Conservation (phyloP, 2,797 vertebrate species). For the Cottoperca gobio region DNA sequence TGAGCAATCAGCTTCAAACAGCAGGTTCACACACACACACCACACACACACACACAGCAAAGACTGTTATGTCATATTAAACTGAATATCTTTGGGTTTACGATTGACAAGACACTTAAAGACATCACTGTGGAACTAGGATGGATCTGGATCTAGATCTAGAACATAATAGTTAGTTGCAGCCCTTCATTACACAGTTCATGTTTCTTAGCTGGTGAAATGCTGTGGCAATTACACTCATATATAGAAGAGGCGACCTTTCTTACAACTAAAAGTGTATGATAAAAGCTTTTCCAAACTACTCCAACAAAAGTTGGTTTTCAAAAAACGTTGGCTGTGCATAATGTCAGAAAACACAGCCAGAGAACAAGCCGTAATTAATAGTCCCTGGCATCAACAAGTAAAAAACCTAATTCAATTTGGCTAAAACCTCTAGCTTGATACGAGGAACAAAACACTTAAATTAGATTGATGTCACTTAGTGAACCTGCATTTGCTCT, state of each 20-base stretch:
- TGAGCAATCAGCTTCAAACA: constrained; percentile 37
- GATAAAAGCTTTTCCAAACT: neutral
- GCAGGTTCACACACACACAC: constrained; percentile 7
- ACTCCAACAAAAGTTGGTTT: neutral
- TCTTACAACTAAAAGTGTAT: neutral
- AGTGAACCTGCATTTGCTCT: constrained; percentile 43
- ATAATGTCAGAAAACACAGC: neutral
- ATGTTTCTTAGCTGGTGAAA: neutral
- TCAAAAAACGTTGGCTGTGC: neutral
- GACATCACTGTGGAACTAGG: no score
- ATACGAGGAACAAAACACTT: constrained; percentile 15
- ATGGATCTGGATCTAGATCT: no score
- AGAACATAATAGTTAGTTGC: no score
- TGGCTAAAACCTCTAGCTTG: constrained; percentile 30
- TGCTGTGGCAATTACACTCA: neutral
- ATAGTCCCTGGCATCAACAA: constrained; percentile 7
- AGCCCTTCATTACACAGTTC: no score
- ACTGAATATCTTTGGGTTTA: no score
- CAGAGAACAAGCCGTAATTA: constrained; percentile 16
- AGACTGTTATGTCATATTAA: no score
- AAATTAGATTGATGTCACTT: constrained; percentile 60
- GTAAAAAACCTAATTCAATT: constrained; percentile 34
- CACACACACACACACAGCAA: neutral
- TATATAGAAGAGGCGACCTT: neutral
- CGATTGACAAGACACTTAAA: no score